phyloP scores from a whole-genome alignment of 2,113 vertebrate species.

The Onychostruthus taczanowskii region DNA sequence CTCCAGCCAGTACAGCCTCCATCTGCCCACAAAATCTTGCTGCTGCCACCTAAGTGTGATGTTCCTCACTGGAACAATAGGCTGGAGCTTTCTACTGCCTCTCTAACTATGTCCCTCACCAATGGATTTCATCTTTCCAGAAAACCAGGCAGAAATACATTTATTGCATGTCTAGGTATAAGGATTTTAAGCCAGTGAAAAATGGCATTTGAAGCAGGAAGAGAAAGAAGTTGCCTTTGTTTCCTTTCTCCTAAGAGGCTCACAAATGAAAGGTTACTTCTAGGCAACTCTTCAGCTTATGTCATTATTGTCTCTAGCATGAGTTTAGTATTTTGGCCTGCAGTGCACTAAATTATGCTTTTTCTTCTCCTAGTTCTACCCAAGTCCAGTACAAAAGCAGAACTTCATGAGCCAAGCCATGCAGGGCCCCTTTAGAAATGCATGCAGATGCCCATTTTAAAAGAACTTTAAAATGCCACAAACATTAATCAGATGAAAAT shows the following conservation, averaged over 20 bases:
- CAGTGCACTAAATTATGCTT: background rate
- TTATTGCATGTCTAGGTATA: background rate
- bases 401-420: background rate
- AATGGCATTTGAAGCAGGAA: background rate
- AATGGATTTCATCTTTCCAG: background rate
- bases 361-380: background rate
- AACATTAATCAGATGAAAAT: background rate
- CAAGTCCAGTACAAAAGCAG: background rate
- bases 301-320: accelerated
- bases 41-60: background rate
- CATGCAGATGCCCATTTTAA: background rate
- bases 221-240: background rate
- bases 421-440: background rate
- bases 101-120: background rate
- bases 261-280: background rate
- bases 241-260: background rate
- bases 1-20: background rate
- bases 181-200: background rate
- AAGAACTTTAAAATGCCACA: background rate
- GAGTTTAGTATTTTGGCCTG: background rate
- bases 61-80: background rate
- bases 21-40: background rate
- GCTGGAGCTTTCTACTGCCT: background rate
- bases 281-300: background rate
- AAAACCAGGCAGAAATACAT: background rate